Percentiles rank a stretch among this genome's conserved stretches.
phyloP scores from a whole-genome alignment of 2,113 vertebrate species.

The Calidris pugnax region DNA sequence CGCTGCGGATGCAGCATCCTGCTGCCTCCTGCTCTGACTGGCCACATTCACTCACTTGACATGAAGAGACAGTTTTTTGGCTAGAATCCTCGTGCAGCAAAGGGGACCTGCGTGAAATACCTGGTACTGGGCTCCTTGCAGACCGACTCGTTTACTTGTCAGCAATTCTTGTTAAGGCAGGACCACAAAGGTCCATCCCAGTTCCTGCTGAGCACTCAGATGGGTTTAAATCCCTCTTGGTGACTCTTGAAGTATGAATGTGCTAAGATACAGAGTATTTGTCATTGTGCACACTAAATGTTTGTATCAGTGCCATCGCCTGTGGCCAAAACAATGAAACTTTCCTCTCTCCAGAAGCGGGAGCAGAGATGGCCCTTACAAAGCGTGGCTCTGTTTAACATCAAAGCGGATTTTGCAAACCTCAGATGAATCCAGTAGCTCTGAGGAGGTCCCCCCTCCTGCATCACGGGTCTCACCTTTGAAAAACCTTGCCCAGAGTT shows the following conservation, averaged over 20 bases:
- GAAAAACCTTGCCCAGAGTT: background rate
- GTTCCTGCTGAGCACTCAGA: background rate
- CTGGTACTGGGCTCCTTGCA: background rate
- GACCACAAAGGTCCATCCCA: background rate
- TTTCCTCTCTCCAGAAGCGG: background rate
- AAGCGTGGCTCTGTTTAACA: background rate
- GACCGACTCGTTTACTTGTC: background rate
- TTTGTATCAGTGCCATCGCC: background rate
- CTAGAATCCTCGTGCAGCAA: background rate
- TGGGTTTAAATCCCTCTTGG: background rate
- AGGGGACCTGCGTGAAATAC: background rate
- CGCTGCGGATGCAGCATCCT: background rate
- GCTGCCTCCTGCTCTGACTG: background rate
- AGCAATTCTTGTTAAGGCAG: background rate
- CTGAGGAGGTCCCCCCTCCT: background rate
- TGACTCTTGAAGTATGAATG: background rate
- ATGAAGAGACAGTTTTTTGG: accelerated
- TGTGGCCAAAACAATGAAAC: background rate
- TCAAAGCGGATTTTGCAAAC: background rate
- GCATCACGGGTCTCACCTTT: background rate
- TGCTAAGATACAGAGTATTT: background rate
- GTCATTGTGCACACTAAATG: background rate
- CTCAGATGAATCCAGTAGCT: background rate
- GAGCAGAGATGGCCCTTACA: background rate
- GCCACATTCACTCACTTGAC: background rate